Base-by-base conservation (phyloP, 1,140 invertebrate species). In the Helicoverpa zea region DNA sequence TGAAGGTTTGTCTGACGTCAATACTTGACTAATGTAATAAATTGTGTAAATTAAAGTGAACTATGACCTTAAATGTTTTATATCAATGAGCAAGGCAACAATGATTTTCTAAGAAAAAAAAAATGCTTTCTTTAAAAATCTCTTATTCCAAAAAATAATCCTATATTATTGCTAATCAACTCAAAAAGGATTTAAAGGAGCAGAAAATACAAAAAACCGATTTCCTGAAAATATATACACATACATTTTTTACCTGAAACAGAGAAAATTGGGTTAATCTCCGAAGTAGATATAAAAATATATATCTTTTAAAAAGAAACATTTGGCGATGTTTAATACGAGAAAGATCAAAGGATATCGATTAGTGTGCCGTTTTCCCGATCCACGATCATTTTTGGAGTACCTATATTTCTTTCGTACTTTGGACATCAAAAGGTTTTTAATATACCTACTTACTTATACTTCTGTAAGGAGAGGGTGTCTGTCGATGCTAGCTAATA, bases 181-280 rank as follows among this genome's bases (percentile, higher is more conserved):
- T 35, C 43, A 61, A 51, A 75, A 75, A 29, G 54, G 73, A 51
- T 75, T 49, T 61, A 75, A n/a, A 9, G 4, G 23, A 23, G 23
- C 23, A 43, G 14, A n/a, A 14, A 61, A 51, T 18, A 56, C 30
- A 10, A 75, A 43, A 59, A 43, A 5, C 12, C 12, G 18, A 47
- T n/a, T 63, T 49, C 7, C 10, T 4, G 11, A 29, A 74, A 76
- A 77, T 64, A 76, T 66, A 77, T 77, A 66, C 13, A 52, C 49
- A 18, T 77, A 35, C 54, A 64, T 77, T 77, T 61, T 72, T 66
- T 66, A 3, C 61, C 52, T 18, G 18, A 2, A 29, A 52, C 59
- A 66, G 61, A 23, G 23, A 61, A 64, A 77, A 54, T 64, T 54
- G 61, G 61, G 23, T 43, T 75, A 77, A 77, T 66, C 75, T 77